These are phyloP conservation scores for Calameuta idolon DNA, from an alignment of 2,888 invertebrate species.

Conservation along the genomic window DNA sequence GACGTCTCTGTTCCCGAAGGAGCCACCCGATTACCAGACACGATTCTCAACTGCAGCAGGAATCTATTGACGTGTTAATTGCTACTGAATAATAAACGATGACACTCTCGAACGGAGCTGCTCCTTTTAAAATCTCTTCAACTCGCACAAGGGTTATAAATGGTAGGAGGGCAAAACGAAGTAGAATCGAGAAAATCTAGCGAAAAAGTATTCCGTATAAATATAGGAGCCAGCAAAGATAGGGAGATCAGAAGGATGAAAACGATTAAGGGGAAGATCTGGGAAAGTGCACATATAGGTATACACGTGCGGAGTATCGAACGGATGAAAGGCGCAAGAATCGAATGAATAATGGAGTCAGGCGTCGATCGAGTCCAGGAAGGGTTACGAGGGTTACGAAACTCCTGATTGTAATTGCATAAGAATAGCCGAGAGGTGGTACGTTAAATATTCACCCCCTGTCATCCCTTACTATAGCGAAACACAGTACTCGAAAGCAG, in stretches of 20 bases:
- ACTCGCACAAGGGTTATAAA: background rate
- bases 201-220: background rate
- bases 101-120: conserved; percentile 45
- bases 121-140: conserved; percentile 54
- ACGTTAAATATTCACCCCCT: background rate
- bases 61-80: conserved; percentile 62
- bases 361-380: background rate
- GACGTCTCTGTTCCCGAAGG: background rate
- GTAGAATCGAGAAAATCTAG: background rate
- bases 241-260: background rate
- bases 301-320: background rate
- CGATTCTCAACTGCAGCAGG: conserved; percentile 48
- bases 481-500: background rate
- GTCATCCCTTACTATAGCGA: background rate
- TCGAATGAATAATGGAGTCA: background rate
- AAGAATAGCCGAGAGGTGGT: background rate
- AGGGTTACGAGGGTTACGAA: background rate
- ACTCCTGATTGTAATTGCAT: background rate
- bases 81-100: conserved; percentile 59
- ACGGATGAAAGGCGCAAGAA: background rate
- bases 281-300: background rate
- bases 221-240: background rate
- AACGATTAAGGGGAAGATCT: background rate
- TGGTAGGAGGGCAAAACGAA: background rate
- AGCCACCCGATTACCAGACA: background rate